A percentile compares a stretch with the other conserved stretches of the same genome.
phyloP scores from a whole-genome alignment of 2,797 vertebrate species.

The Tokudaia muenninki region DNA sequence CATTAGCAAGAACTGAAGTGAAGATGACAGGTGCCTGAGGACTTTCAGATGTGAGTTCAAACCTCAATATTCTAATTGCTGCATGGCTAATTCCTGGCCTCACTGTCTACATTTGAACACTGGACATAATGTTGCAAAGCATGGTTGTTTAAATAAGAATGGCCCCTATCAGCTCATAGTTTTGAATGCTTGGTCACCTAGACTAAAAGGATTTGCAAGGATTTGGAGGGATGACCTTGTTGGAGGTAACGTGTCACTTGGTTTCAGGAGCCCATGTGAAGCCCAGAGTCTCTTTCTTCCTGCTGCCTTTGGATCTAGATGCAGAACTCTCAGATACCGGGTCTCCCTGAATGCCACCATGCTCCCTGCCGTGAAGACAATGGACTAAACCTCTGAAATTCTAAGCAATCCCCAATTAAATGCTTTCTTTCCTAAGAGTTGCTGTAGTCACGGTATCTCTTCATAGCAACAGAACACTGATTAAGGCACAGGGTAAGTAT shows the following conservation, averaged over 20 bases:
- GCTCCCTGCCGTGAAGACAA: neutral
- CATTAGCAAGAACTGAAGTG: neutral
- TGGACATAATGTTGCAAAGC: neutral
- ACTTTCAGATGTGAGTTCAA: neutral
- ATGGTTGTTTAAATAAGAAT: neutral
- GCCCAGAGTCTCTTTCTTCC: neutral
- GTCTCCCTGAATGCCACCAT: neutral
- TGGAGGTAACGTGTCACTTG: neutral
- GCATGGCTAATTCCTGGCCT: neutral
- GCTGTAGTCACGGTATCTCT: neutral
- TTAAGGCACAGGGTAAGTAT: neutral
- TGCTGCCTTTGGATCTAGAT: neutral
- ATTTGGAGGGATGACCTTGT: too few species aligned
- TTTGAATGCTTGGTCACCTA: neutral
- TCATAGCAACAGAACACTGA: neutral
- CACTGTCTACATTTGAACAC: neutral
- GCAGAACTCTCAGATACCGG: neutral
- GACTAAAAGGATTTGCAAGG: neutral
- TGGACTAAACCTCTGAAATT: neutral
- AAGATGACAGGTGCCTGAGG: neutral
- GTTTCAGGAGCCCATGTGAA: neutral
- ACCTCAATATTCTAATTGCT: slow-evolving; percentile 10
- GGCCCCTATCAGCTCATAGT: neutral
- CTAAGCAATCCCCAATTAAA: neutral
- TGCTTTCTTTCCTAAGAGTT: neutral